A percentile compares a stretch with the other conserved stretches of the same genome.
These are phyloP conservation scores for Damaliscus lunatus DNA, from an alignment of 2,113 vertebrate genomes.

Conservation along the genomic window DNA sequence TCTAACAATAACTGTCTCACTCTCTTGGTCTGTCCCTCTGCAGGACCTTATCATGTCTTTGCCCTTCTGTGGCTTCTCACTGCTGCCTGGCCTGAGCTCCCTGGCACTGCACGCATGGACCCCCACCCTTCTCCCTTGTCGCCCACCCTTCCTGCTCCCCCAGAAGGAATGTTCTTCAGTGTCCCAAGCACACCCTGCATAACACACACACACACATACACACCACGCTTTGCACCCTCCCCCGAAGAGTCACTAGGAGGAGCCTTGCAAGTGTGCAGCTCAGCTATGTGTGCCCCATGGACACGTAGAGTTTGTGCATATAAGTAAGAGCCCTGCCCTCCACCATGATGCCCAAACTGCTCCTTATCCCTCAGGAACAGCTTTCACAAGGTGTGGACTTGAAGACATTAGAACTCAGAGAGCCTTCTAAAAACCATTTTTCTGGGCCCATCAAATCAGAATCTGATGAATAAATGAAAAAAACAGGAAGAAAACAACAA, in stretches of 20 bases:
- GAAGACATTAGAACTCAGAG: not conserved
- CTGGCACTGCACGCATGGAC: not conserved
- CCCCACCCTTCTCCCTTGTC: not conserved
- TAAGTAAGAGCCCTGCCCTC: not conserved
- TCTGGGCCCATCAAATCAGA: not conserved
- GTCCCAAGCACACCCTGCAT: not conserved
- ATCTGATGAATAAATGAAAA: not conserved
- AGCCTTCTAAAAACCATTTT: not conserved
- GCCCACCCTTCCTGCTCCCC: not conserved
- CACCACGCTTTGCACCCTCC: not conserved
- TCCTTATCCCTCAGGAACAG: not conserved
- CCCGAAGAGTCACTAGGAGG: fast-evolving
- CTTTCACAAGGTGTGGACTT: not conserved
- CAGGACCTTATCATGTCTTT: not conserved
- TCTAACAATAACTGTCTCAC: not conserved
- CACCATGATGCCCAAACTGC: not conserved
- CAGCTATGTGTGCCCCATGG: not conserved
- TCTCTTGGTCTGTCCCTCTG: not conserved
- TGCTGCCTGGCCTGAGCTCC: not conserved
- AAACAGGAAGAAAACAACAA: not conserved
- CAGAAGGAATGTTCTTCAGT: not conserved
- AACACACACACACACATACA: not conserved
- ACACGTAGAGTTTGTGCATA: not conserved
- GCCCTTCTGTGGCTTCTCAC: not conserved
- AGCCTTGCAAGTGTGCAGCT: not conserved